Percentiles rank a stretch among this genome's conserved stretches.
Conservation (phyloP, 2,797 vertebrate species). For the Cuculus canorus region DNA sequence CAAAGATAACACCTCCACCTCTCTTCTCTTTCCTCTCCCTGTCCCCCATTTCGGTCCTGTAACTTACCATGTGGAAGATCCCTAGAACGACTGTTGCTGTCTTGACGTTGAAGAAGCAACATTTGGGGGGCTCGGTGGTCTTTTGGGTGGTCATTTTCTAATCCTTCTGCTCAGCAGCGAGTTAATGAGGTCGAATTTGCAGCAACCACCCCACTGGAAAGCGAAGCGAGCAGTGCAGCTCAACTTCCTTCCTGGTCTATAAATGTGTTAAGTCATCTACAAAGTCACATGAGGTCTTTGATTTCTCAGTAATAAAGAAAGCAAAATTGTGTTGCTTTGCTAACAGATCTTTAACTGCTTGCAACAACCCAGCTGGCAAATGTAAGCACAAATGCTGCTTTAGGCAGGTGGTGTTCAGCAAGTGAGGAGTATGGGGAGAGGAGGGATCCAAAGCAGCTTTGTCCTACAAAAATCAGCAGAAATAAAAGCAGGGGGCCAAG, state of each 20-base stretch:
- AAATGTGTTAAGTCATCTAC: slow-evolving; percentile 60
- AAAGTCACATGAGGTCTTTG: slow-evolving; percentile 59
- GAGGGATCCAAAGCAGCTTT: background rate
- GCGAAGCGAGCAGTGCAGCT: background rate
- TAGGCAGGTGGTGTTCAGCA: background rate
- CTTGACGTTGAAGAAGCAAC: slow-evolving; percentile 73
- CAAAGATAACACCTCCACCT: background rate
- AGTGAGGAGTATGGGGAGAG: background rate
- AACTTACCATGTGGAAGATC: slow-evolving; percentile 78
- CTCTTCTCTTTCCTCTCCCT: background rate
- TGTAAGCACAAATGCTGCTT: fast-evolving
- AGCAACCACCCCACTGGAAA: background rate
- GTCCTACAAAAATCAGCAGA: background rate
- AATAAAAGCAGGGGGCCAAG: background rate
- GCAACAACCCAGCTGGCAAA: background rate
- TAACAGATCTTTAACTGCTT: background rate
- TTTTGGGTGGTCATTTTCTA: slow-evolving; percentile 22
- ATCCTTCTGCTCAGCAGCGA: background rate
- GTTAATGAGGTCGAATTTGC: background rate
- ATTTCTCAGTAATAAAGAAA: slow-evolving; percentile 22
- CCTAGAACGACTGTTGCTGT: slow-evolving; percentile 59
- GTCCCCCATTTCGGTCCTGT: background rate
- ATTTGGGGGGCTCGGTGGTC: slow-evolving; percentile 14
- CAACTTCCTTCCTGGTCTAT: slow-evolving; percentile 62
- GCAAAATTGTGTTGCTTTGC: background rate